Base-by-base conservation (phyloP, 2,797 vertebrate genomes). In the Florisuga fusca region DNA sequence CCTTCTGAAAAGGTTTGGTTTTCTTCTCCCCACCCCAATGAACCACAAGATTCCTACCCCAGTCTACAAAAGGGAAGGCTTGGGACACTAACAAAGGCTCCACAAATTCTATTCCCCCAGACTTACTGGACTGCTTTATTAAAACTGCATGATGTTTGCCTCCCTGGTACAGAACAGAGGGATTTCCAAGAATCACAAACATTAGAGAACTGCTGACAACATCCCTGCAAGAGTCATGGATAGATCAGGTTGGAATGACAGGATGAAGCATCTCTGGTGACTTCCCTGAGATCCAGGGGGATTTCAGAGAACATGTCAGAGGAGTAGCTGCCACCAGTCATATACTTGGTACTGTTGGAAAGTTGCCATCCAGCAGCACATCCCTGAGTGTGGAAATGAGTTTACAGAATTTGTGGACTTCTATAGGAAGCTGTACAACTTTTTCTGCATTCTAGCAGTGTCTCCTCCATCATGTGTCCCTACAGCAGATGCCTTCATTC, bases 71-170 rank as follows among this genome's bases (percentile, higher is more conserved):
- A 63, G 9, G 22, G 22, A 59, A 87, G 25, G 41, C 13, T 63
- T 82, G 48, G 25, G 71, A 55, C 31, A 72, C 26, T 18, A 66
- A 85, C 22, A 73, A n/a, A 53, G 45, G 27, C 34, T 84, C 55
- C 0, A 0, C 10, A 45, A 61, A 29, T 21, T 36, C 41, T 77
- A 15, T 6, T 74, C 14, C 31, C 31, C 4, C 1, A 34, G 2
- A 41, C 29, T 15, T 71, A 33, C 45, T 62, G 50, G 22, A 71
- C 19, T 84, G 34, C 34, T 76, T 2, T 20, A n/a, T 62, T 79
- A 68, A 17, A 89, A 82, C 29, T 92, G 54, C 21, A 9, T 15
- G 23, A 25, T 46, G 36, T 45, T 80, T 90, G 67, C n/a, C 50
- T 90, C 84, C 71, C 41, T 57, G 3, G 61, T 84, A 74, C 18